These are phyloP conservation scores for Salvelinus fontinalis DNA, from an alignment of 2,113 vertebrate genomes.

Conservation along the genomic window DNA sequence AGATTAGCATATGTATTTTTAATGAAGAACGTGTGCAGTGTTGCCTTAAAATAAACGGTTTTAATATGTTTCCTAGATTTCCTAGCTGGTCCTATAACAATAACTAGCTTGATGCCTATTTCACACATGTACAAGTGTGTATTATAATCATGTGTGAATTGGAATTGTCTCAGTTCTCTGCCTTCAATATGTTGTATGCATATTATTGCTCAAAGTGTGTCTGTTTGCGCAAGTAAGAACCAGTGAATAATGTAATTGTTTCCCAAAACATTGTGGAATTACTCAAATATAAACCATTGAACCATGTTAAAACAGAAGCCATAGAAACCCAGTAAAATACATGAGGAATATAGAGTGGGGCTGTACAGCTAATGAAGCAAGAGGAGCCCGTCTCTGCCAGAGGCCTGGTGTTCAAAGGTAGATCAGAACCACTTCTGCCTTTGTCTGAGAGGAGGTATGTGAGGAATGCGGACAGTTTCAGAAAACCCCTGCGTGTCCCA, in stretches of 20 bases:
- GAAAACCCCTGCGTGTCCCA: slow-evolving; percentile 45
- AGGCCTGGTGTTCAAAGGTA: slow-evolving; percentile 60
- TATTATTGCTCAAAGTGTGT: not conserved
- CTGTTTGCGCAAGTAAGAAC: not conserved
- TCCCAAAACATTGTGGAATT: not conserved
- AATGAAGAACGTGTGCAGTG: slow-evolving; percentile 44
- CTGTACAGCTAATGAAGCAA: slow-evolving; percentile 64
- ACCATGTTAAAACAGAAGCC: not conserved
- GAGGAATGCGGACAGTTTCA: slow-evolving; percentile 70
- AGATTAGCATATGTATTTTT: slow-evolving; percentile 55
- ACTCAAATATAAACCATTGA: not conserved
- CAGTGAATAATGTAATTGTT: not conserved
- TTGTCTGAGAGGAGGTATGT: slow-evolving; percentile 67
- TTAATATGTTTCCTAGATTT: too few relatives aligned
- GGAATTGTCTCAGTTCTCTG: too few relatives aligned
- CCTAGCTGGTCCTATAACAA: too few relatives aligned
- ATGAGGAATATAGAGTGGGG: slow-evolving; percentile 12
- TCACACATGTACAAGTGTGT: too few relatives aligned
- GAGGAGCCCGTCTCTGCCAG: slow-evolving; percentile 54
- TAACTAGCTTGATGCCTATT: too few relatives aligned
- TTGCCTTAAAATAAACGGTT: slow-evolving; percentile 12
- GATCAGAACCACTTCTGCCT: slow-evolving; percentile 65
- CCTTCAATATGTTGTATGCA: too few relatives aligned
- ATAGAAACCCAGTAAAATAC: not conserved
- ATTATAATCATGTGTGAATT: too few relatives aligned